Evolutionary conservation across 2,113 vertebrate species (phyloP).

Genomic region (Fulica atra): DNA sequence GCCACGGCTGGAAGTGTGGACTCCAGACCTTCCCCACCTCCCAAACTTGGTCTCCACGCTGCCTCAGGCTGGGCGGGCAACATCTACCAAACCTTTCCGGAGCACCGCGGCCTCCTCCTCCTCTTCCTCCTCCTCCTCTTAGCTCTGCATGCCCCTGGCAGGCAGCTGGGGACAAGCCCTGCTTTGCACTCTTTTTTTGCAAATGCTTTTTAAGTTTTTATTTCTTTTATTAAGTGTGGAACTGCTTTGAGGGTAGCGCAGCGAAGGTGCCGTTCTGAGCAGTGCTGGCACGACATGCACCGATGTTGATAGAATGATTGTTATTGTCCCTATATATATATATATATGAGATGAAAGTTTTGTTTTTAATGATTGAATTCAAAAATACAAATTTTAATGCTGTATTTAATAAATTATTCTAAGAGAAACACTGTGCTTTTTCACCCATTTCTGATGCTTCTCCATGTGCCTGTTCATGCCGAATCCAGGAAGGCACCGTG

Average conservation of each 20-base stretch:
- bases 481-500: conserved; percentile 12
- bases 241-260: conserved; percentile 6
- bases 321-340: conserved; percentile 42
- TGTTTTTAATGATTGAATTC: conserved; percentile 64
- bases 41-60: not conserved
- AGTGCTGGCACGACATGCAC: conserved; percentile 21
- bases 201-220: not conserved
- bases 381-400: conserved; percentile 64
- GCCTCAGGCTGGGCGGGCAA: not conserved
- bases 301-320: not conserved
- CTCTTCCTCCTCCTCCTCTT: not conserved
- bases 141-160: not conserved
- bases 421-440: conserved; percentile 41
- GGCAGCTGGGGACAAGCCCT: conserved; percentile 17
- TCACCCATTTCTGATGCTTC: conserved; percentile 24
- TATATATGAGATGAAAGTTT: conserved; percentile 29
- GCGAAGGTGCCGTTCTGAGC: not conserved
- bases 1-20: not conserved
- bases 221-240: not conserved
- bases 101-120: not conserved
- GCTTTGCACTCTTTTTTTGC: conserved; percentile 59
- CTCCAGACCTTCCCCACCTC: not conserved
- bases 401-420: conserved; percentile 78
- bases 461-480: conserved; percentile 18
- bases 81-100: not conserved